These are phyloP conservation scores for Heteromurus nitidus DNA, from an alignment of 2,888 invertebrate genomes.

Conservation along the genomic window DNA sequence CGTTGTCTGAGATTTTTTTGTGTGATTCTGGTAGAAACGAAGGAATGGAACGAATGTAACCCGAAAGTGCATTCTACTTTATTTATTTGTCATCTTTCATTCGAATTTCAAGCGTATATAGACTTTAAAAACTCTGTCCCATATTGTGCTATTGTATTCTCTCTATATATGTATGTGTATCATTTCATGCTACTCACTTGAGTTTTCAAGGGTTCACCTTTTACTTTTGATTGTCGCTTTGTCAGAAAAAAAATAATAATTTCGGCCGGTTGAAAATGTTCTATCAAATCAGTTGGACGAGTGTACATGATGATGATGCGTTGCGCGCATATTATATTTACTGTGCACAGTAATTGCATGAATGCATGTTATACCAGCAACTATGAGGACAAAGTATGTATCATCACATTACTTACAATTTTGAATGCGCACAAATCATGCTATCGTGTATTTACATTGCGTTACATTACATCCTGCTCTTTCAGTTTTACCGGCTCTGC, in stretches of 20 bases:
- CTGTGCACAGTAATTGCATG: neutral
- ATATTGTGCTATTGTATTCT: neutral
- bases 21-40: neutral
- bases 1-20: slow-evolving; percentile 1
- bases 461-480: slow-evolving; percentile 14
- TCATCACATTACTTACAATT: slow-evolving; percentile 2
- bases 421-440: neutral
- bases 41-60: neutral
- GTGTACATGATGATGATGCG: slow-evolving; percentile 1
- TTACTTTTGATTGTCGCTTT: slow-evolving; percentile 24
- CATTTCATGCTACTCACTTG: slow-evolving; percentile 44
- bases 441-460: slow-evolving; percentile 5
- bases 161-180: slow-evolving; percentile 26
- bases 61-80: neutral
- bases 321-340: neutral
- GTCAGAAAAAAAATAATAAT: neutral
- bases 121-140: no score
- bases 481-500: neutral
- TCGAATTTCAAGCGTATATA: neutral
- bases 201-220: slow-evolving; percentile 35
- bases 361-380: neutral
- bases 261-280: neutral
- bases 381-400: neutral
- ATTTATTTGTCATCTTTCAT: neutral
- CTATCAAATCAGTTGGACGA: slow-evolving; percentile 43